Evolutionary conservation across 1,140 invertebrate genomes (phyloP).

Genomic region (Meloidogyne hapla): DNA sequence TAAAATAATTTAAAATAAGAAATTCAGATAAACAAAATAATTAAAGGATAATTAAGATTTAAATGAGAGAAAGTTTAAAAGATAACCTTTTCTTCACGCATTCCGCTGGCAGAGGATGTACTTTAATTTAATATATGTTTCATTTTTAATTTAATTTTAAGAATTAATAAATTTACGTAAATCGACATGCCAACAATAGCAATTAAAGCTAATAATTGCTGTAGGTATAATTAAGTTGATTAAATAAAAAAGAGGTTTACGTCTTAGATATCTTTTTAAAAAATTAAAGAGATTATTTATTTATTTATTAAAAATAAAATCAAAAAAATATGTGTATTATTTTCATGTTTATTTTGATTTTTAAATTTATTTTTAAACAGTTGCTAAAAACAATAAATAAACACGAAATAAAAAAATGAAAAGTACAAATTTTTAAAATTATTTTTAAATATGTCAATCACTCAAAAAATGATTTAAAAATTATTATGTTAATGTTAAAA

Average conservation of each 20-base stretch:
- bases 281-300: no score
- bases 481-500: no score
- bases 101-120: slow-evolving; percentile 61
- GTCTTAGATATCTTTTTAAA: slow-evolving; percentile 43
- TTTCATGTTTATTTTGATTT: no score
- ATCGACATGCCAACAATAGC: slow-evolving; percentile 63
- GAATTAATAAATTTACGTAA: slow-evolving; percentile 42
- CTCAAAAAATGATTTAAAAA: no score
- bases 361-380: no score
- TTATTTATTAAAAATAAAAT: no score
- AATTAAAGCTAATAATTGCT: slow-evolving; percentile 61
- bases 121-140: slow-evolving; percentile 44
- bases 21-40: no score
- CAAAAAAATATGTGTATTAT: no score
- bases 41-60: no score
- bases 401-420: background rate
- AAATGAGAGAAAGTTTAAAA: no score
- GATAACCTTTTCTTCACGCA: slow-evolving; percentile 60
- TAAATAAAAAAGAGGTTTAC: slow-evolving; percentile 62
- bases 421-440: slow-evolving; percentile 6
- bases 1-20: no score
- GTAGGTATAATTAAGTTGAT: slow-evolving; percentile 63
- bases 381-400: background rate
- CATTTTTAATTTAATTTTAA: slow-evolving; percentile 10
- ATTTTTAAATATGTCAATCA: background rate